These are phyloP conservation scores for Mixornis gularis DNA, from an alignment of 2,113 vertebrate species.

Conservation along the genomic window DNA sequence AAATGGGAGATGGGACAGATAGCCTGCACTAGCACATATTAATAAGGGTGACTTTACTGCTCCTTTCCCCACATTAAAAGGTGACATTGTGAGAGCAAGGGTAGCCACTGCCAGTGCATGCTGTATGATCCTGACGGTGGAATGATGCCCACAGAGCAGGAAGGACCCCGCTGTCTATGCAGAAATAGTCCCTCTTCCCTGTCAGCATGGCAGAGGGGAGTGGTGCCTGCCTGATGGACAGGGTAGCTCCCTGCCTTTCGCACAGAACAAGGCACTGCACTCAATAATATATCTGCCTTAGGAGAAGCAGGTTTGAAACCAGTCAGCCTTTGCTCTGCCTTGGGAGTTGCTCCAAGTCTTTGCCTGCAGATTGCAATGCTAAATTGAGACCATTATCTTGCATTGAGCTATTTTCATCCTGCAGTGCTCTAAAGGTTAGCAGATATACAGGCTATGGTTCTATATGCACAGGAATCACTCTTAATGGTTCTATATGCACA, in stretches of 20 bases:
- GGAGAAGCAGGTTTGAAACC: neutral
- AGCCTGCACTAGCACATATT: neutral
- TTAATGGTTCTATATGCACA: neutral
- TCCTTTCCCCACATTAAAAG: neutral
- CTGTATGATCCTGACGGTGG: rapidly evolving
- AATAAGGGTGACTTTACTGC: neutral
- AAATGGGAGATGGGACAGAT: neutral
- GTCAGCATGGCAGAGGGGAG: neutral
- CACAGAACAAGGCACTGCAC: neutral
- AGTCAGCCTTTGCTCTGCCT: neutral
- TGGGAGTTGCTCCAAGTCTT: slow-evolving; percentile 19
- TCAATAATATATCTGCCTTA: neutral
- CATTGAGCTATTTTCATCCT: slow-evolving; percentile 31
- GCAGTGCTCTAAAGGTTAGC: neutral
- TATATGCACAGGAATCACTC: slow-evolving; percentile 12
- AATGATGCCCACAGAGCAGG: rapidly evolving
- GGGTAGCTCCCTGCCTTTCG: neutral
- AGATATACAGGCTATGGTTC: slow-evolving; percentile 9
- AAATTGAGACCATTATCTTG: slow-evolving; percentile 44
- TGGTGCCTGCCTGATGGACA: neutral
- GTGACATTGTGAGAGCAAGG: neutral
- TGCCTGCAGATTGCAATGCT: slow-evolving; percentile 3
- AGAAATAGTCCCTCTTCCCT: neutral
- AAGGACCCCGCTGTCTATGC: neutral
- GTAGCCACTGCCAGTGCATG: neutral